A percentile compares a stretch with the other conserved stretches of the same genome.
phyloP scores from a whole-genome alignment of 2,888 invertebrate species.

The Brachyptera putata region DNA sequence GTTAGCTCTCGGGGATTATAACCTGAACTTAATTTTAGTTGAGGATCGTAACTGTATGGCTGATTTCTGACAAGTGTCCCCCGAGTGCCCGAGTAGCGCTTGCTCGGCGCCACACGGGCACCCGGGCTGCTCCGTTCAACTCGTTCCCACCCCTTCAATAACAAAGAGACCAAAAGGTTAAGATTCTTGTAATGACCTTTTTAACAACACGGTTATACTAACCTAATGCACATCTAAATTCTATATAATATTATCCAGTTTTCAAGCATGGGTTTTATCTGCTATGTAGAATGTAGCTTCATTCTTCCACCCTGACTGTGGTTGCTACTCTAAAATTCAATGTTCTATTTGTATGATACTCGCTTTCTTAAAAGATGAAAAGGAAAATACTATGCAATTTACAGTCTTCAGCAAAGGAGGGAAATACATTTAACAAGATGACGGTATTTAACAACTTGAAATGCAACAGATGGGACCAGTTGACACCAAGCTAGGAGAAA shows the following conservation, averaged over 20 bases:
- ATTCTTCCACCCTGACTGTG: constrained; percentile 31
- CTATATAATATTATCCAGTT: constrained; percentile 36
- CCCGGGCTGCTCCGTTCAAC: constrained; percentile 19
- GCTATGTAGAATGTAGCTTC: constrained; percentile 31
- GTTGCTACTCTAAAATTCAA: constrained; percentile 31
- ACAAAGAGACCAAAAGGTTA: constrained; percentile 33
- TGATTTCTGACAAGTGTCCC: constrained; percentile 18
- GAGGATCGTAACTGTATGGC: constrained; percentile 11
- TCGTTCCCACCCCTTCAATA: constrained; percentile 29
- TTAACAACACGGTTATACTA: constrained; percentile 37
- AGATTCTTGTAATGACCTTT: constrained; percentile 32
- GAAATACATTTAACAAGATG: constrained; percentile 33
- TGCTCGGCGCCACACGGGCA: constrained; percentile 10
- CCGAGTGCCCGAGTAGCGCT: not conserved
- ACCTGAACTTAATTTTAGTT: not conserved
- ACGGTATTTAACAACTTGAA: constrained; percentile 33
- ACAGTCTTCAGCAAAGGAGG: constrained; percentile 31
- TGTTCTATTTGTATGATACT: constrained; percentile 28
- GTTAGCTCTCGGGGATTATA: constrained; percentile 21
- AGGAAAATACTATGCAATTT: constrained; percentile 32
- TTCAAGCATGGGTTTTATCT: constrained; percentile 31
- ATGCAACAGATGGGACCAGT: constrained; percentile 34
- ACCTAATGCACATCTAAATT: constrained; percentile 38
- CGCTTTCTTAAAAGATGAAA: constrained; percentile 29
- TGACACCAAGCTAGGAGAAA: constrained; percentile 33